A percentile compares a stretch with the other conserved stretches of the same genome.
Conservation (phyloP, 2,888 invertebrate genomes). For the Notodonta ziczac region DNA sequence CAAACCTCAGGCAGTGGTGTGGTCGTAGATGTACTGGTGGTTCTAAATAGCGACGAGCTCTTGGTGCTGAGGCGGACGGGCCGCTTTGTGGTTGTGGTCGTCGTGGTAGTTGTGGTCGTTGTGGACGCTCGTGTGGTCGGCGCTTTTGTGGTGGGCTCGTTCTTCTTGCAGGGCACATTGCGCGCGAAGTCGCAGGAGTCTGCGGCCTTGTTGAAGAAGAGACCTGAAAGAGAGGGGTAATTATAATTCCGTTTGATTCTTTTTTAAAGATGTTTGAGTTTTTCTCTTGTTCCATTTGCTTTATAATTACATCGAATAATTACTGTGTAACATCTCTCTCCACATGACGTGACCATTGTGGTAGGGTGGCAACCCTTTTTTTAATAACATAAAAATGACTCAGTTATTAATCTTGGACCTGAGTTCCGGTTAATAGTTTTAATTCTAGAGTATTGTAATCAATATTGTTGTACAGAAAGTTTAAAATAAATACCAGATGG, state of each 20-base stretch:
- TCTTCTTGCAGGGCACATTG: conserved; percentile 92
- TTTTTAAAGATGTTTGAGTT: no score
- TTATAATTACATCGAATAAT: no score
- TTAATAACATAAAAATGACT: no score
- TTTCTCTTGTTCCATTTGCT: no score
- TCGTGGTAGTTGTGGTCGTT: conserved; percentile 69
- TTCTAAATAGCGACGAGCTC: conserved; percentile 68
- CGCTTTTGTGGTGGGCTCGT: conserved; percentile 81
- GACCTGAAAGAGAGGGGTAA: conserved; percentile 79
- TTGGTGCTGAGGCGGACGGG: conserved; percentile 74
- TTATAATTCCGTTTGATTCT: no score
- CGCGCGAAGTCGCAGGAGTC: conserved; percentile 97
- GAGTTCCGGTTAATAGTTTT: no score
- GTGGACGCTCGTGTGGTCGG: conserved; percentile 65
- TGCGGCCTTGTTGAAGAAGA: conserved; percentile 95
- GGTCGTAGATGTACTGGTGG: conserved; percentile 69
- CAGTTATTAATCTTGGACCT: no score
- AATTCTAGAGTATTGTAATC: no score
- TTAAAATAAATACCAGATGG: conserved; percentile 87
- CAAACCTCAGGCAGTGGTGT: conserved; percentile 70
- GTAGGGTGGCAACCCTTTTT: no score
- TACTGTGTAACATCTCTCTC: no score
- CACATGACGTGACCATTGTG: no score
- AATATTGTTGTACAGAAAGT: no score
- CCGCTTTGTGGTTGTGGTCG: conserved; percentile 68